Evolutionary conservation across 2,888 invertebrate genomes (phyloP).

Genomic region (Drosophila koepferae): DNA sequence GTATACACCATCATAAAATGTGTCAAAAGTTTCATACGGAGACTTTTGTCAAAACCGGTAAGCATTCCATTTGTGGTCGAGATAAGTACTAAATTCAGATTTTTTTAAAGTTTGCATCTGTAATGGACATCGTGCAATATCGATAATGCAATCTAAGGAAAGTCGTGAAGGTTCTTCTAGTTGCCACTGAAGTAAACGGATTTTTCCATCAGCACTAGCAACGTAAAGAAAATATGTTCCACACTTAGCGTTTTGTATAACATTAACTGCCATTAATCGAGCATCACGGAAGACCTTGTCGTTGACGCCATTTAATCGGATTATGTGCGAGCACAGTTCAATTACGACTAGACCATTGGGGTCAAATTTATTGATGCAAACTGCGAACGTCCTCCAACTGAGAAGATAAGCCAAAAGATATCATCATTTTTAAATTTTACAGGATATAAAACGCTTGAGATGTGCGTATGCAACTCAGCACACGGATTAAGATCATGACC

Average conservation of each 20-base stretch:
- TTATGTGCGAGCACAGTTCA: conserved; percentile 85
- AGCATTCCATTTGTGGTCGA: conserved; percentile 91
- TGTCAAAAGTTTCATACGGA: conserved; percentile 85
- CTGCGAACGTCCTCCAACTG: conserved; percentile 94
- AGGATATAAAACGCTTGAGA: conserved; percentile 88
- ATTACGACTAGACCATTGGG: conserved; percentile 73
- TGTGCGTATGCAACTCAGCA: conserved; percentile 88
- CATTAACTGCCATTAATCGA: conserved; percentile 90
- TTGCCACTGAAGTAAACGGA: conserved; percentile 85
- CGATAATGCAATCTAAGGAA: conserved; percentile 1
- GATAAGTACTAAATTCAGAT: conserved; percentile 83
- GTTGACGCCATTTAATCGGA: conserved; percentile 56
- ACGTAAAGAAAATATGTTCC: conserved; percentile 86
- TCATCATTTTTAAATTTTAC: conserved; percentile 60
- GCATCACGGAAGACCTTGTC: conserved; percentile 89
- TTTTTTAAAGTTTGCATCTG: conserved; percentile 86
- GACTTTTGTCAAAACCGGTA: conserved; percentile 88
- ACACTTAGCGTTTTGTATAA: conserved; percentile 44
- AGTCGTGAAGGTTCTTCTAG: conserved; percentile 25
- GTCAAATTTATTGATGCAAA: conserved; percentile 89
- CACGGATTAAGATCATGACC: conserved; percentile 32
- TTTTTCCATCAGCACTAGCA: conserved; percentile 91
- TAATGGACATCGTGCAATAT: conserved; percentile 89
- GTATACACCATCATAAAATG: conserved; percentile 83
- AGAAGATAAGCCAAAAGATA: conserved; percentile 86